Evolutionary conservation across 23 tunicate genomes (phyloP).

Genomic region (Corella eumyota): DNA sequence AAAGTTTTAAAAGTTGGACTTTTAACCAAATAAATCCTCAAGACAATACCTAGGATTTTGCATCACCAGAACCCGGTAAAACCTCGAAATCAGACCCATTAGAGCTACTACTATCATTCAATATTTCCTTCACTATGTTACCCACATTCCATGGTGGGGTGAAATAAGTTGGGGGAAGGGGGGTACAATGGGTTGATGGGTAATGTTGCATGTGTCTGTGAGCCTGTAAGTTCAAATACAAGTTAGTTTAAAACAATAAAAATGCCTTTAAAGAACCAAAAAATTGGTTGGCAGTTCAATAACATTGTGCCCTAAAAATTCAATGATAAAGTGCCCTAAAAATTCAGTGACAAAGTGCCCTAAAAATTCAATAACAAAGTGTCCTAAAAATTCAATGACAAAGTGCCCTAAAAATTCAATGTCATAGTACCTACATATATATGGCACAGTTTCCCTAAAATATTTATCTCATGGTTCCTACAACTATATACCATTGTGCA

Average conservation of each 20-base stretch:
- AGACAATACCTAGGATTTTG: no score
- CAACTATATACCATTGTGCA: no score
- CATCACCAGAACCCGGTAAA: no score
- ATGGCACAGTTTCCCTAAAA: no score
- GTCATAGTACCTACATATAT: neutral
- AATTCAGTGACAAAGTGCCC: neutral
- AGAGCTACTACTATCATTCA: neutral
- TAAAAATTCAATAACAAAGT: neutral
- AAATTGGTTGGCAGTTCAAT: neutral
- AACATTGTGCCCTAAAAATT: neutral
- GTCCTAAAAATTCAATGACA: neutral
- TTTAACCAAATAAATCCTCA: no score
- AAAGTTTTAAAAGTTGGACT: no score
- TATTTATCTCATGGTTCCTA: no score
- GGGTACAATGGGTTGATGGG: conserved; percentile 49
- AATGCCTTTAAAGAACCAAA: neutral
- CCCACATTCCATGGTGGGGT: conserved; percentile 26
- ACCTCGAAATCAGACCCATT: no score
- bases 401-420: neutral
- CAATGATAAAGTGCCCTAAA: neutral
- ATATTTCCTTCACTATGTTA: neutral
- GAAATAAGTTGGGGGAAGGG: conserved; percentile 29
- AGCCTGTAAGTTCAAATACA: no score
- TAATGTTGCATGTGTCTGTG: conserved; percentile 34
- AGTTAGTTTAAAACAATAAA: neutral